Evolutionary conservation across 2,888 invertebrate genomes (phyloP), one percentile per base, ranked within the genome.

Genomic region (Sisyra nigra): DNA sequence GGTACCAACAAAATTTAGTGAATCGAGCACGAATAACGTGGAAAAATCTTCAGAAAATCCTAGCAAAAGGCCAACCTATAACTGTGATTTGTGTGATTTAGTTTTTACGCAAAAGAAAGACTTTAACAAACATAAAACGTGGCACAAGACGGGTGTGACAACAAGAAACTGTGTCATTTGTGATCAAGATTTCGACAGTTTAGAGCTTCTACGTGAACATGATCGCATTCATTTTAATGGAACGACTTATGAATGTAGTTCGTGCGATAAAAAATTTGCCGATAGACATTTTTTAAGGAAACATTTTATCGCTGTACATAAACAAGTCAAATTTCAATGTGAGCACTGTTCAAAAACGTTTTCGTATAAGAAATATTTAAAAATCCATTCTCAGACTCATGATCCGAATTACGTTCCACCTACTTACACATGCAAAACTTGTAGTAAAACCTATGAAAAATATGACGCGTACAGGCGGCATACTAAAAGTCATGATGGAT

Each of bases 311-410:
- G 33, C 14, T 3, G 31, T 18, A 29, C 43, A 43, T 19, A 38
- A 37, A 6, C 14, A 18, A 10, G 33, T 34, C 2, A n/a, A 31
- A 11, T 38, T 31, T 36, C 62, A 66, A 34, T 69, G 69, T 44
- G 65, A 66, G 44, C 45, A 65, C 40, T 70, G 69, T 18, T 66
- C 67, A 2, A 67, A 68, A 44, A 57, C 64, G 6, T 69, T 68
- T 44, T 67, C 66, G 33, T 50, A 65, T 0, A 69, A 68, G 0
- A 65, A 65, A 0, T 48, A 63, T 6, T 53, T 69, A 42, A 65
- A 65, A 24, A 63, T 38, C 9, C 43, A 42, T 38, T 37, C 30
- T 17, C 32, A 32, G 10, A 34, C 40, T 5, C 42, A 41, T 14
- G 34, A 42, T 38, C 41, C 38, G 10, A 42, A 42, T 38, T 42